A percentile compares a stretch with the other conserved stretches of the same genome.
Conservation (phyloP, 1,140 invertebrate genomes). For the Papilio machaon region DNA sequence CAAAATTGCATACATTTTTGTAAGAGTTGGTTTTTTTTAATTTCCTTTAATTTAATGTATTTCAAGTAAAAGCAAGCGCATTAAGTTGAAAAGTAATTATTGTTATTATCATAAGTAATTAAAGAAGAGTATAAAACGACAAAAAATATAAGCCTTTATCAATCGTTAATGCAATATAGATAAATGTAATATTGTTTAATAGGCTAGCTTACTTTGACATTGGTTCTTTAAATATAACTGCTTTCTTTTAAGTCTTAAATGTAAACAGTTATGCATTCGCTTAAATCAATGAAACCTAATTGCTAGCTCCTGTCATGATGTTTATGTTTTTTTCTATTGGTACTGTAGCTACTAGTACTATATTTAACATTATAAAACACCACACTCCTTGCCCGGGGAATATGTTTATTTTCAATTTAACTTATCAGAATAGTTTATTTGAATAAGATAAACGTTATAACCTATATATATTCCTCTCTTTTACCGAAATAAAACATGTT, state of each 20-base stretch:
- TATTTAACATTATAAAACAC: neutral
- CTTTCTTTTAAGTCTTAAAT: too few relatives aligned
- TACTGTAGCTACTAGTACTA: neutral
- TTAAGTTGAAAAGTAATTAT: conserved; percentile 6
- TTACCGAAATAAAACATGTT: neutral
- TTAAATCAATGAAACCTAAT: too few relatives aligned
- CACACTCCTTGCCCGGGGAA: neutral
- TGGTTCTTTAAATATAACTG: too few relatives aligned
- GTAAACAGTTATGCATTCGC: too few relatives aligned
- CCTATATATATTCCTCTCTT: neutral
- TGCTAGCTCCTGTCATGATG: too few relatives aligned
- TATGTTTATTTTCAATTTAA: conserved; percentile 24
- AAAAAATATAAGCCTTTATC: neutral
- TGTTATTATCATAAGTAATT: neutral
- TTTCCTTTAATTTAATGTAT: neutral
- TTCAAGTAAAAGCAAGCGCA: conserved; percentile 3
- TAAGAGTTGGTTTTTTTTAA: conserved; percentile 2
- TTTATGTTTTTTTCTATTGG: too few relatives aligned
- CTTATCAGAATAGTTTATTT: conserved; percentile 16
- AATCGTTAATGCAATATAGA: neutral
- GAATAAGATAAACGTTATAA: conserved; percentile 12
- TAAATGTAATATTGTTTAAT: neutral
- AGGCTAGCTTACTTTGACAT: too few relatives aligned
- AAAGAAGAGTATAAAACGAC: neutral
- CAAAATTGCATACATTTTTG: conserved; percentile 18